Conservation (phyloP, 2,888 invertebrate genomes). For the Nematopogon swammerdamellus region DNA sequence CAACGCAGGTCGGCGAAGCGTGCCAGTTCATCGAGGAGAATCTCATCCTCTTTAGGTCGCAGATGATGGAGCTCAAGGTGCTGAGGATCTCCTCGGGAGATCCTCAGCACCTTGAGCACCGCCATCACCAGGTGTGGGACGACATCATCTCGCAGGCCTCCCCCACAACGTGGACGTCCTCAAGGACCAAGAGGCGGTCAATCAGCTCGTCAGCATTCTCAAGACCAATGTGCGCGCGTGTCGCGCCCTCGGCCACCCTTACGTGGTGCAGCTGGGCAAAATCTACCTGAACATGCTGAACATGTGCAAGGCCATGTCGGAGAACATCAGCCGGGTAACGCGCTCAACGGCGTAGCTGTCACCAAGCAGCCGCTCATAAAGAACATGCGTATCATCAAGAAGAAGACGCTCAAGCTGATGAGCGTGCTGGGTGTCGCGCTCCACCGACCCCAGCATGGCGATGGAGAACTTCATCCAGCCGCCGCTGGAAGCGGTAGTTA, state of each 20-base stretch:
- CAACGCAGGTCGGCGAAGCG: conserved; percentile 93
- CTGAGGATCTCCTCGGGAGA: conserved; percentile 95
- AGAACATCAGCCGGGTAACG: conserved; percentile 92
- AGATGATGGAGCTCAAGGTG: conserved; percentile 98
- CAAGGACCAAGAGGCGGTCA: conserved; percentile 94
- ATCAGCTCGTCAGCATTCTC: conserved; percentile 95
- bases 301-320: conserved; percentile 97
- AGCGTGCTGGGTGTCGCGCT: conserved; percentile 92
- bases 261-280: conserved; percentile 90
- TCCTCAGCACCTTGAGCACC: conserved; percentile 96
- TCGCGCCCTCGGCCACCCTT: conserved; percentile 94
- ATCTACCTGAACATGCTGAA: conserved; percentile 99
- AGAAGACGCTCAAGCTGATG: conserved; percentile 97
- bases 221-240: conserved; percentile 99
- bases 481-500: conserved; percentile 93
- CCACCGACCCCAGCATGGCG: conserved; percentile 88
- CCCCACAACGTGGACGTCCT: conserved; percentile 94
- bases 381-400: conserved; percentile 97
- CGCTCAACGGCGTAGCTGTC: conserved; percentile 92
- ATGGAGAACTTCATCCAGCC: conserved; percentile 98
- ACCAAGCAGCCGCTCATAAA: conserved; percentile 97
- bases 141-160: conserved; percentile 96
- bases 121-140: conserved; percentile 99
- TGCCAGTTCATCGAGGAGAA: conserved; percentile 99
- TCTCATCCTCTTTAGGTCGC: conserved; percentile 89